A percentile compares a stretch with the other conserved stretches of the same genome.
Evolutionary conservation across 2,113 vertebrate genomes (phyloP).

Genomic region (Speoplatyrhinus poulsoni): DNA sequence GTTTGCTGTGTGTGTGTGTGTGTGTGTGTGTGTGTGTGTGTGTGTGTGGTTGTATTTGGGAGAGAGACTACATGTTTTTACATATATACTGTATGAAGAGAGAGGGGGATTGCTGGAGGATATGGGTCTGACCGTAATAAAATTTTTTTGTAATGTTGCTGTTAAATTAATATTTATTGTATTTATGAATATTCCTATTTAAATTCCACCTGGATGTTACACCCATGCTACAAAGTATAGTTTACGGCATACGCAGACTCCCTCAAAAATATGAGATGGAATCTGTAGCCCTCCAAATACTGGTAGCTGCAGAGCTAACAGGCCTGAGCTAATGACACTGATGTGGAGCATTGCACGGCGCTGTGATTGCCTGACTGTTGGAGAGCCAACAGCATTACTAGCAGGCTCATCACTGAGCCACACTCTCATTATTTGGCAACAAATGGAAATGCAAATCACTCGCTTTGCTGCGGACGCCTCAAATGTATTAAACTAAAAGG

Average conservation of each 20-base stretch:
- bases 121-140: background rate
- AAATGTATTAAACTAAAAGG: conserved; percentile 99
- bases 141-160: no score
- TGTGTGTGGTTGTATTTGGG: conserved; percentile 33
- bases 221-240: background rate
- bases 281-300: conserved; percentile 56
- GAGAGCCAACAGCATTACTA: conserved; percentile 67
- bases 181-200: no score
- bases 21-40: conserved; percentile 6
- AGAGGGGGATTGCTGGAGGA: background rate
- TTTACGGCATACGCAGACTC: background rate
- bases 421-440: conserved; percentile 79
- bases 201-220: no score
- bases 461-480: conserved; percentile 87
- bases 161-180: no score
- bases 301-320: conserved; percentile 65
- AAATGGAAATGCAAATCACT: conserved; percentile 96
- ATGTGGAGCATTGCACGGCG: conserved; percentile 63
- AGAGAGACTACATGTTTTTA: background rate
- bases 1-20: conserved; percentile 24
- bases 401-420: conserved; percentile 76
- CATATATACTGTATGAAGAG: conserved; percentile 17
- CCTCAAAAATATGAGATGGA: conserved; percentile 43
- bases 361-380: conserved; percentile 71
- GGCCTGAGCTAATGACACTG: conserved; percentile 71